Percentiles rank a stretch among this genome's conserved stretches.
These are phyloP conservation scores for Bombus waltoni DNA, from an alignment of 1,140 invertebrate genomes.

Conservation along the genomic window DNA sequence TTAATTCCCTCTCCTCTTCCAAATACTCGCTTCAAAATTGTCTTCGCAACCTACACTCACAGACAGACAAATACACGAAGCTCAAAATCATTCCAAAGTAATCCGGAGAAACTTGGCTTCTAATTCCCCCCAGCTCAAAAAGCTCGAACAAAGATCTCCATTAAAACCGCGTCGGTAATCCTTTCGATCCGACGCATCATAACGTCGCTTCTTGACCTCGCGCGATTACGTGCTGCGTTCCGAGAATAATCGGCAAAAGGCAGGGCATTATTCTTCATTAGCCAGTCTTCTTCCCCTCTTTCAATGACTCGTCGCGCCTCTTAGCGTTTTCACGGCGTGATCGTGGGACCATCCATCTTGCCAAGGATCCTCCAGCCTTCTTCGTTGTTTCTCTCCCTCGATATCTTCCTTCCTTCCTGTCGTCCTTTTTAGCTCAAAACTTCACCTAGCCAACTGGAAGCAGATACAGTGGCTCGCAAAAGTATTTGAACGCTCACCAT, in stretches of 20 bases:
- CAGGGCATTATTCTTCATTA: conserved; percentile 79
- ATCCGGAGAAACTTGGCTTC: neutral
- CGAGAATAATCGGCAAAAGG: conserved; percentile 54
- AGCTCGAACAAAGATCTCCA: neutral
- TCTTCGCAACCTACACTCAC: neutral
- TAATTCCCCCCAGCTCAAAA: neutral
- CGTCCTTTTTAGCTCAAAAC: conserved; percentile 44
- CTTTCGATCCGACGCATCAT: neutral
- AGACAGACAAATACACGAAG: neutral
- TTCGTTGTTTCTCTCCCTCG: conserved; percentile 29
- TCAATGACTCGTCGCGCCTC: conserved; percentile 80
- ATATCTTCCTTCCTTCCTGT: conserved; percentile 30
- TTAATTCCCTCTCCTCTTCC: too few relatives aligned
- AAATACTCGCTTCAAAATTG: neutral
- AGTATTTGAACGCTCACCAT: neutral
- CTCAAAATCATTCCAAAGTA: neutral
- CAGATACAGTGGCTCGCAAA: neutral
- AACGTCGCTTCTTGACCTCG: neutral
- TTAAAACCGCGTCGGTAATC: neutral
- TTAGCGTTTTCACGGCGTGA: conserved; percentile 74
- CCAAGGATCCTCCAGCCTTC: conserved; percentile 50
- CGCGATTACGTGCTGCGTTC: conserved; percentile 5
- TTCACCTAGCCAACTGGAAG: conserved; percentile 24
- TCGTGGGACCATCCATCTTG: conserved; percentile 76
- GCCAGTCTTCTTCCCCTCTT: conserved; percentile 68